These are phyloP conservation scores for Parasteatoda lunata DNA, from an alignment of 2,888 invertebrate species.

Conservation along the genomic window DNA sequence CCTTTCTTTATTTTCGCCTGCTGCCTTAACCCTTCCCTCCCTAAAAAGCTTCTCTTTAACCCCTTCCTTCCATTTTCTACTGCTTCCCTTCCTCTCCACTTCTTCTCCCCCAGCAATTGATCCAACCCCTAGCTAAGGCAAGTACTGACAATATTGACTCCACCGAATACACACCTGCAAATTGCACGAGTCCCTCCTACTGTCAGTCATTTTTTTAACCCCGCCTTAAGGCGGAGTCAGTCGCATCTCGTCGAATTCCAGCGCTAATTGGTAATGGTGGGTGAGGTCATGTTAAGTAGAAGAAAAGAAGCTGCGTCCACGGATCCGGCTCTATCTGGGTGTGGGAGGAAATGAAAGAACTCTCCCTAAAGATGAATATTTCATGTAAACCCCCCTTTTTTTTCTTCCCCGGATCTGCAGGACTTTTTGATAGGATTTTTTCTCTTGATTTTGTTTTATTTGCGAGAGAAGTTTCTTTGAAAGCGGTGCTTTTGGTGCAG, in stretches of 20 bases:
- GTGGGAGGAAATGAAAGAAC: constrained; percentile 65
- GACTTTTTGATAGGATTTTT: constrained; percentile 54
- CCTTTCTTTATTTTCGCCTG: neutral
- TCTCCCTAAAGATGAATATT: constrained; percentile 63
- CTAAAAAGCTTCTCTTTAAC: constrained; percentile 35
- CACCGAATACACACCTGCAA: constrained; percentile 40
- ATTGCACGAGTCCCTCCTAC: constrained; percentile 45
- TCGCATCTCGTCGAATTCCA: constrained; percentile 42
- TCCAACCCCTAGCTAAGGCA: constrained; percentile 20
- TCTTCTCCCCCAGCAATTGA: constrained; percentile 25
- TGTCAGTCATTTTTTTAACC: constrained; percentile 17
- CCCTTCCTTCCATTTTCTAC: constrained; percentile 35
- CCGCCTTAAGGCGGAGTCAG: constrained; percentile 37
- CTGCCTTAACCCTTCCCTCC: constrained; percentile 11
- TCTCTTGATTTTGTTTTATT: constrained; percentile 54
- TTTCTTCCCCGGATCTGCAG: constrained; percentile 28
- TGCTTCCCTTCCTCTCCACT: constrained; percentile 38
- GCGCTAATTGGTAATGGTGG: constrained; percentile 33
- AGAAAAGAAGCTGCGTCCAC: constrained; percentile 43
- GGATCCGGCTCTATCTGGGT: constrained; percentile 49
- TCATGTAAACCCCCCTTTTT: constrained; percentile 55
- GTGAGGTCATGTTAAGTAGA: constrained; percentile 62
- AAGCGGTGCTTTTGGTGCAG: constrained; percentile 52
- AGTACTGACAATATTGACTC: constrained; percentile 17
- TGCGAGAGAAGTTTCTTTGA: constrained; percentile 46